These are phyloP conservation scores for Xenopus laevis DNA, from an alignment of 2,113 vertebrate genomes.

Conservation along the genomic window DNA sequence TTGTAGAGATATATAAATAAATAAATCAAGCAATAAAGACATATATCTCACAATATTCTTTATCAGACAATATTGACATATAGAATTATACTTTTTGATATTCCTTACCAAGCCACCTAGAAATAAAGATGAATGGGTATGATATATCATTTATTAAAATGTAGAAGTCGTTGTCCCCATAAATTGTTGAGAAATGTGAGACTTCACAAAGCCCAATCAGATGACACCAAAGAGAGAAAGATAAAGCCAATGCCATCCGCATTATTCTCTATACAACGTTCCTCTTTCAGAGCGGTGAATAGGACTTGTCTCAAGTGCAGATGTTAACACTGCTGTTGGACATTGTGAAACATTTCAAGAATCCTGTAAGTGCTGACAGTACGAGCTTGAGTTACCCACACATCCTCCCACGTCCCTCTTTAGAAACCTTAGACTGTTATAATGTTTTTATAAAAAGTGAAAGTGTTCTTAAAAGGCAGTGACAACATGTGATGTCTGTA, in stretches of 20 bases:
- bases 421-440: conserved; percentile 57
- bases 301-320: conserved; percentile 56
- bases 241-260: conserved; percentile 54
- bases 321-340: conserved; percentile 64
- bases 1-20: too few species aligned
- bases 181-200: background rate
- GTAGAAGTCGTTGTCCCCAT: too few species aligned
- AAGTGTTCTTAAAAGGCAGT: too few species aligned
- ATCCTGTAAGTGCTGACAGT: conserved; percentile 66
- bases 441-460: conserved; percentile 39
- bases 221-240: conserved; percentile 48
- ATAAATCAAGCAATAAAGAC: too few species aligned
- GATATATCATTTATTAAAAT: too few species aligned
- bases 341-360: conserved; percentile 70
- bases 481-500: conserved; percentile 20
- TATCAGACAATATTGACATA: too few species aligned
- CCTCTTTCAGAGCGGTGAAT: conserved; percentile 54
- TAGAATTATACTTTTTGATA: too few species aligned
- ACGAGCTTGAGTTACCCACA: conserved; percentile 61
- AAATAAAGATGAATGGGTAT: too few species aligned
- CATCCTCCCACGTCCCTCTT: conserved; percentile 60
- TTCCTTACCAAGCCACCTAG: too few species aligned
- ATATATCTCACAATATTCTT: too few species aligned
- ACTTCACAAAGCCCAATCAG: conserved; percentile 50
- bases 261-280: conserved; percentile 50